Conservation (phyloP, 2,888 invertebrate species). For the Calliopum simillimum region DNA sequence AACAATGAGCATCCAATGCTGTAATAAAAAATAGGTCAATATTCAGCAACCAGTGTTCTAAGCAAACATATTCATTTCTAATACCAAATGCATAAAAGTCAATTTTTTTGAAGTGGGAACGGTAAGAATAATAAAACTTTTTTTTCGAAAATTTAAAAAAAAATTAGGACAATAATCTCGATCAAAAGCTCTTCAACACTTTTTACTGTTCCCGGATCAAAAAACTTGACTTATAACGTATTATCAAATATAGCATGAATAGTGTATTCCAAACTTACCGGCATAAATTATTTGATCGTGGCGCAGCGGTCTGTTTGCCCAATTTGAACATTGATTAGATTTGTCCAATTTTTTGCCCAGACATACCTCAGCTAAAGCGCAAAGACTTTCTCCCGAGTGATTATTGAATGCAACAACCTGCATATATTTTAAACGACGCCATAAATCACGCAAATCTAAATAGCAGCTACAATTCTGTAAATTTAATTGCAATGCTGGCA, state of each 20-base stretch:
- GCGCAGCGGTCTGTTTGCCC: conserved; percentile 86
- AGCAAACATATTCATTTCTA: too few species aligned
- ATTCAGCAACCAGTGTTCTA: too few species aligned
- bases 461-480: conserved; percentile 66
- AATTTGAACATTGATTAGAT: conserved; percentile 91
- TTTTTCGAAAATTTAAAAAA: too few species aligned
- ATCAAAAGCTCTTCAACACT: too few species aligned
- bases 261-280: conserved; percentile 61
- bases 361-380: conserved; percentile 80
- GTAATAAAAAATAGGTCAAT: conserved; percentile 49
- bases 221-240: background rate
- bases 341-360: conserved; percentile 84
- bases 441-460: conserved; percentile 72
- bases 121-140: too few species aligned
- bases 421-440: conserved; percentile 71
- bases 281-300: conserved; percentile 85
- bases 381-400: conserved; percentile 74
- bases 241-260: background rate
- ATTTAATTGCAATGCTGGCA: conserved; percentile 69
- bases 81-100: too few species aligned
- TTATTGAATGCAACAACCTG: conserved; percentile 71
- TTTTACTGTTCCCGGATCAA: too few species aligned
- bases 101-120: too few species aligned
- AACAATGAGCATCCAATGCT: conserved; percentile 89
- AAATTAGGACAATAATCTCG: too few species aligned